phyloP scores from a whole-genome alignment of 2,113 vertebrate genomes.

The Camarhynchus parvulus region DNA sequence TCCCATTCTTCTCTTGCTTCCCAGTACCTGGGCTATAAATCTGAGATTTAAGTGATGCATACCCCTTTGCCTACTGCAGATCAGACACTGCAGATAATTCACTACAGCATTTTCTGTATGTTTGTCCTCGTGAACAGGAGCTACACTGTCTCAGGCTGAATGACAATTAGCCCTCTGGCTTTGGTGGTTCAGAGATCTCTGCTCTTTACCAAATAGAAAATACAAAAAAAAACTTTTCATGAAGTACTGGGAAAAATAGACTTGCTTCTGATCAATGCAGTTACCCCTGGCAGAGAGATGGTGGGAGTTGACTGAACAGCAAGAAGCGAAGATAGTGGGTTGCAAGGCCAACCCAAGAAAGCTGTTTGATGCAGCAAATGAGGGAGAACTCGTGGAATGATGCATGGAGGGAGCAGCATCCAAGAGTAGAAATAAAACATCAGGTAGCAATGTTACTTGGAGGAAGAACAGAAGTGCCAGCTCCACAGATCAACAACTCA shows the following conservation, averaged over 20 bases:
- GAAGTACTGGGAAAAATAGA: background rate
- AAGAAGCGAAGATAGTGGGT: background rate
- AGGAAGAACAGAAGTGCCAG: background rate
- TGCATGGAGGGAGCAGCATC: background rate
- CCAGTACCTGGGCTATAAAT: background rate
- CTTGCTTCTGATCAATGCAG: background rate
- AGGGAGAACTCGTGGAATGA: background rate
- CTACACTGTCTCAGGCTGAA: background rate
- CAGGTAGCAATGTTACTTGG: background rate
- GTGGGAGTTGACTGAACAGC: conserved; percentile 23
- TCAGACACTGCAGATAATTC: background rate
- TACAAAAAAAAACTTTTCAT: background rate
- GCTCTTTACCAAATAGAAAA: background rate
- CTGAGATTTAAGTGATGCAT: background rate
- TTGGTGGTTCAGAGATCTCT: background rate
- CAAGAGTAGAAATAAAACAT: background rate
- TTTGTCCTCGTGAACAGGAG: background rate
- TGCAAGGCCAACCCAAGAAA: background rate
- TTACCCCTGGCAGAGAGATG: conserved; percentile 15
- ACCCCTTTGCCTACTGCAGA: background rate
- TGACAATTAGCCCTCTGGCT: background rate
- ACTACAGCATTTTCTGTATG: background rate
- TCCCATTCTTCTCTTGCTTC: background rate
- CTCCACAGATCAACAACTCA: background rate
- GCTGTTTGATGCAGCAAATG: background rate